A percentile compares a stretch with the other conserved stretches of the same genome.
Evolutionary conservation across 2,888 invertebrate species (phyloP).

Genomic region (Drosophila limbata): DNA sequence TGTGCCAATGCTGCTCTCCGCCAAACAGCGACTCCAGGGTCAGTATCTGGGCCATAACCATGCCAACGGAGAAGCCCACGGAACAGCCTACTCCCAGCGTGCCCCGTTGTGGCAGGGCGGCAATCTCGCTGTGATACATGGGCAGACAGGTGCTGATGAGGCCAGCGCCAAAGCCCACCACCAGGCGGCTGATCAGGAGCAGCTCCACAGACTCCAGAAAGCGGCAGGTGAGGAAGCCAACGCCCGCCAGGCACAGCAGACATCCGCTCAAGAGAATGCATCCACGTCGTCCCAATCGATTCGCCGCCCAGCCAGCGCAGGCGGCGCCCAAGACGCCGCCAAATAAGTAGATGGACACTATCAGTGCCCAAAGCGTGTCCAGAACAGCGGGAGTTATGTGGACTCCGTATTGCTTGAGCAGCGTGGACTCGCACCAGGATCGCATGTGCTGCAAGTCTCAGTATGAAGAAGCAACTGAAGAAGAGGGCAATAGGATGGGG

Average conservation of each 20-base stretch:
- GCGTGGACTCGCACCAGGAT: conserved; percentile 89
- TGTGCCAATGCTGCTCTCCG: conserved; percentile 90
- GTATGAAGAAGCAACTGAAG: background rate
- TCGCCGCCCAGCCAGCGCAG: conserved; percentile 90
- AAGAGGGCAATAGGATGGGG: background rate
- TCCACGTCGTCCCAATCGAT: conserved; percentile 87
- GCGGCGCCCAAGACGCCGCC: conserved; percentile 95
- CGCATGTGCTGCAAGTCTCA: conserved; percentile 86
- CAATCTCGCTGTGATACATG: conserved; percentile 95
- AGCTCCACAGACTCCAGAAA: conserved; percentile 90
- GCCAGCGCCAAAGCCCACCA: conserved; percentile 92
- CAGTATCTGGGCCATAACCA: conserved; percentile 82
- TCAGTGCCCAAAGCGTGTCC: conserved; percentile 91
- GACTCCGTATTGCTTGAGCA: conserved; percentile 87
- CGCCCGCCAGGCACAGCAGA: conserved; percentile 43
- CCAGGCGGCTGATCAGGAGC: conserved; percentile 90
- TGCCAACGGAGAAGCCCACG: conserved; percentile 84
- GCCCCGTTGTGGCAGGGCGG: conserved; percentile 91
- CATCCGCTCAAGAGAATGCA: conserved; percentile 57
- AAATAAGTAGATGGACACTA: conserved; percentile 94
- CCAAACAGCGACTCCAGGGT: conserved; percentile 85
- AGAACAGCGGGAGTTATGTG: conserved; percentile 85
- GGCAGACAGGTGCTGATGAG: conserved; percentile 94
- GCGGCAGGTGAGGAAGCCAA: conserved; percentile 89
- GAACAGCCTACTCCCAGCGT: conserved; percentile 91